These are phyloP conservation scores for Leptogaster cylindrica DNA, from an alignment of 2,888 invertebrate species.

Conservation along the genomic window DNA sequence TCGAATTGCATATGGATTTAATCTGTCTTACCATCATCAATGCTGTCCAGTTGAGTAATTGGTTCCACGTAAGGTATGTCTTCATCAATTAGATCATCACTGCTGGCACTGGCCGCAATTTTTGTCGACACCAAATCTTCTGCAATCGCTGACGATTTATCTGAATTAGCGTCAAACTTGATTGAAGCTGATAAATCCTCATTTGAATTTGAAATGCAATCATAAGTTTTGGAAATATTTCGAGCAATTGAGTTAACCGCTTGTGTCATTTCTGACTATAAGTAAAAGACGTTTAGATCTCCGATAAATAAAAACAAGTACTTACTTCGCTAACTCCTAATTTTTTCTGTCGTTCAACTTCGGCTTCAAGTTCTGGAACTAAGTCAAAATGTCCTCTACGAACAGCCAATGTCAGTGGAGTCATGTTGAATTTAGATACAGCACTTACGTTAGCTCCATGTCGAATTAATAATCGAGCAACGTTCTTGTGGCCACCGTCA, in stretches of 20 bases:
- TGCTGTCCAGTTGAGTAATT: slow-evolving; percentile 43
- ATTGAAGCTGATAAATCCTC: slow-evolving; percentile 50
- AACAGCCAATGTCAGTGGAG: slow-evolving; percentile 71
- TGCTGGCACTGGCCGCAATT: no score
- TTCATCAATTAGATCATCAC: slow-evolving; percentile 26
- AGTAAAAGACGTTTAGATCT: background rate
- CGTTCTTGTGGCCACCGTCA: slow-evolving; percentile 75
- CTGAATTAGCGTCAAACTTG: no score
- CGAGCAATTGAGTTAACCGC: slow-evolving; percentile 59
- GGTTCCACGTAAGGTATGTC: slow-evolving; percentile 42
- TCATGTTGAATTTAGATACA: slow-evolving; percentile 76
- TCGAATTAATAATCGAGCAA: slow-evolving; percentile 73
- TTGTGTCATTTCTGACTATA: slow-evolving; percentile 59
- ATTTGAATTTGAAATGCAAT: slow-evolving; percentile 46
- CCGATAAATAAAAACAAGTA: background rate
- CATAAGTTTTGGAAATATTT: background rate
- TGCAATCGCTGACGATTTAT: background rate
- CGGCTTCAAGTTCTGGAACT: slow-evolving; percentile 65
- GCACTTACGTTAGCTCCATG: slow-evolving; percentile 75
- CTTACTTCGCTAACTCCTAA: slow-evolving; percentile 54
- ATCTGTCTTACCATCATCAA: slow-evolving; percentile 44
- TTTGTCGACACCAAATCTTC: background rate
- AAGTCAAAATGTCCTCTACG: slow-evolving; percentile 71
- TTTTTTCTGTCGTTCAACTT: slow-evolving; percentile 55
- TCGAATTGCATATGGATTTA: no score